phyloP scores from a whole-genome alignment of 2,888 invertebrate species.

The Aphidoletes aphidimyza region DNA sequence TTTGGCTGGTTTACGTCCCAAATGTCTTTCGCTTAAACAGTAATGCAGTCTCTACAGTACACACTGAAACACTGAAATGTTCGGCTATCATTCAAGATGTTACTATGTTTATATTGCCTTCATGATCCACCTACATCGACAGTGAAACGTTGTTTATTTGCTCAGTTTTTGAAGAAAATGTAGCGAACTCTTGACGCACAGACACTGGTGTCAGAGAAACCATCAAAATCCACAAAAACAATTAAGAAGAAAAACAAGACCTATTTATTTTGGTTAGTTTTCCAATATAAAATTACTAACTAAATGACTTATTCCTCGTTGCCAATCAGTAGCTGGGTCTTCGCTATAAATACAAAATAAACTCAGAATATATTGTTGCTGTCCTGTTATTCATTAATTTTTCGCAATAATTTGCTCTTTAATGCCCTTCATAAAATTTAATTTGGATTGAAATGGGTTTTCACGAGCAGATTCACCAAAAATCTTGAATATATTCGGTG shows the following conservation, averaged over 20 bases:
- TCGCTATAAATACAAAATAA: no score
- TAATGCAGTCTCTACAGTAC: no score
- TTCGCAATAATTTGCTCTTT: conserved; percentile 10
- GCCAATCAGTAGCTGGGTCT: neutral
- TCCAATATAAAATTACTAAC: no score
- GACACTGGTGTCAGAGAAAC: neutral
- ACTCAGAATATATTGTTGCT: no score
- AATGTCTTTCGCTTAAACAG: neutral
- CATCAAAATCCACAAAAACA: neutral
- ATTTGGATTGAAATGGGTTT: neutral
- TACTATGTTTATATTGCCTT: neutral
- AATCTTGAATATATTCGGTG: no score
- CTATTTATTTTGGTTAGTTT: neutral
- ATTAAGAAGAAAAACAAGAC: neutral
- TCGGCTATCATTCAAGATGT: neutral
- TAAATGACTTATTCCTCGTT: neutral
- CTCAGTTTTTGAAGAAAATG: neutral
- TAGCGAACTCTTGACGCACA: neutral
- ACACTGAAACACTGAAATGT: neutral
- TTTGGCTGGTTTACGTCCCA: neutral
- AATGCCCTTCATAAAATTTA: conserved; percentile 13
- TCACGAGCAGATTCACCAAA: no score
- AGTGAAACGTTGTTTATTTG: neutral
- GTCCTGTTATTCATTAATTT: neutral
- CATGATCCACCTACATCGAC: conserved; percentile 5